Evolutionary conservation across 2,888 invertebrate genomes (phyloP).

Genomic region (Chromoteleia sp.): DNA sequence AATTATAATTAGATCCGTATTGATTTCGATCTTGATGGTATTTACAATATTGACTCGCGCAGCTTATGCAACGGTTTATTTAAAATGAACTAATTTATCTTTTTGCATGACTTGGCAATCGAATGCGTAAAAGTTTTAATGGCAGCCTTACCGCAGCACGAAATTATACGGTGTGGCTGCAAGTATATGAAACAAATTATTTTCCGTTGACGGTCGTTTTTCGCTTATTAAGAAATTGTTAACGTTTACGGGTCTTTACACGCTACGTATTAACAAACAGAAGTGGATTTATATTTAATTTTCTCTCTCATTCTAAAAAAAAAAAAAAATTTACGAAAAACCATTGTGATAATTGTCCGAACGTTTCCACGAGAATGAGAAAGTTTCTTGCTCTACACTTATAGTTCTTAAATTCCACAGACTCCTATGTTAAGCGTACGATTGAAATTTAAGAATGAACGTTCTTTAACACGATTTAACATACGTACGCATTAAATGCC

Average conservation of each 20-base stretch:
- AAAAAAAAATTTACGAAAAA: too few relatives aligned
- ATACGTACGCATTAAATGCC: too few relatives aligned
- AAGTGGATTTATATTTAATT: too few relatives aligned
- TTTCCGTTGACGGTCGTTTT: conserved; percentile 1
- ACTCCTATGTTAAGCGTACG: too few relatives aligned
- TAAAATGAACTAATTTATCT: conserved; percentile 55
- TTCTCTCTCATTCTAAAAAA: too few relatives aligned
- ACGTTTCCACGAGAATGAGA: too few relatives aligned
- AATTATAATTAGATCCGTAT: conserved; percentile 7
- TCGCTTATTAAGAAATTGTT: conserved; percentile 11
- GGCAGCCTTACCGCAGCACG: conserved; percentile 15
- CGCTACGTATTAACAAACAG: too few relatives aligned
- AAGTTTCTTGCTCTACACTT: too few relatives aligned
- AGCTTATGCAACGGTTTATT: conserved; percentile 46
- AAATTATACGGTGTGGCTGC: conserved; percentile 9
- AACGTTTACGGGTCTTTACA: not conserved
- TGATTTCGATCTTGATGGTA: conserved; percentile 20
- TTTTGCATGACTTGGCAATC: conserved; percentile 64
- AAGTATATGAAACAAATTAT: conserved; percentile 35
- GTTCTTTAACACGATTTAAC: too few relatives aligned
- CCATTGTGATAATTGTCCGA: too few relatives aligned
- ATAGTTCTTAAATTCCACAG: too few relatives aligned
- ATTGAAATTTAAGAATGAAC: too few relatives aligned
- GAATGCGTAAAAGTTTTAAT: conserved; percentile 50
- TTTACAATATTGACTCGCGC: not conserved